A percentile compares a stretch with the other conserved stretches of the same genome.
phyloP scores from a whole-genome alignment of 2,888 invertebrate genomes.

The Macrophya alboannulata region DNA sequence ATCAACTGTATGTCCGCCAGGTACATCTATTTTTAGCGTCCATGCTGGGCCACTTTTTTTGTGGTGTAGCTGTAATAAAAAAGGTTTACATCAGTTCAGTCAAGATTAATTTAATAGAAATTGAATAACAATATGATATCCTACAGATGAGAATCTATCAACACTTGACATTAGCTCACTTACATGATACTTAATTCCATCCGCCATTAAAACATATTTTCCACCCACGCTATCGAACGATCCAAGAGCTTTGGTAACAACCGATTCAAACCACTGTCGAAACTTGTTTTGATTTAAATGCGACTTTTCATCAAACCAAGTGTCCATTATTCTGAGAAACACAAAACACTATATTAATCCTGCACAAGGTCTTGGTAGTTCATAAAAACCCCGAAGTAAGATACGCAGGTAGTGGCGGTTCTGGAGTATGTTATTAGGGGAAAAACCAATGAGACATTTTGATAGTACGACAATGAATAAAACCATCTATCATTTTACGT shows the following conservation, averaged over 20 bases:
- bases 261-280: conserved; percentile 82
- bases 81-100: not conserved
- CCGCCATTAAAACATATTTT: not conserved
- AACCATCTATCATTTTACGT: not conserved
- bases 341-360: not conserved
- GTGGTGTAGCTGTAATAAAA: conserved; percentile 75
- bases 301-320: conserved; percentile 80
- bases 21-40: conserved; percentile 80
- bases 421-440: not conserved
- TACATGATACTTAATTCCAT: conserved; percentile 29
- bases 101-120: not conserved
- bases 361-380: not conserved
- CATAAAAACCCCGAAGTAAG: not conserved
- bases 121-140: not conserved
- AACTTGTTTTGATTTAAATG: conserved; percentile 81
- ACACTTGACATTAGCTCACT: not conserved
- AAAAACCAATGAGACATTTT: not conserved
- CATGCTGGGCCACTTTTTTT: conserved; percentile 83
- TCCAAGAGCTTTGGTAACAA: conserved; percentile 79
- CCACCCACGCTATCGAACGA: conserved; percentile 33
- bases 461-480: not conserved
- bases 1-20: conserved; percentile 73
- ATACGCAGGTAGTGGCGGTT: not conserved
- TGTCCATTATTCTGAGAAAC: conserved; percentile 76
- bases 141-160: not conserved